Percentiles rank a stretch among this genome's conserved stretches.
These are phyloP conservation scores for Mythimna albipuncta DNA, from an alignment of 2,888 invertebrate genomes.

Conservation along the genomic window DNA sequence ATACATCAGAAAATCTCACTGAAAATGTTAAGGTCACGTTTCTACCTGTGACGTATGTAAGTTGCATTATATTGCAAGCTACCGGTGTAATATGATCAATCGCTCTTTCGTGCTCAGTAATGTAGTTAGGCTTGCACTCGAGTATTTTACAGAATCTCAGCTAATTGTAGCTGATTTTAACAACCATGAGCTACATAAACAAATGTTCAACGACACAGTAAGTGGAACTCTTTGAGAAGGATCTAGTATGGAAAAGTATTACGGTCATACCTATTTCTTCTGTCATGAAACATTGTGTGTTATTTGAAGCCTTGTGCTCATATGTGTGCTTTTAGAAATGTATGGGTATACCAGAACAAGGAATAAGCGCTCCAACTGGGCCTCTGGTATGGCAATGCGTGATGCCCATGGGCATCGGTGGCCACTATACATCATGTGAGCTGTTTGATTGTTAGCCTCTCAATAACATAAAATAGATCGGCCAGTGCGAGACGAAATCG, in stretches of 20 bases:
- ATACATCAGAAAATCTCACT: background rate
- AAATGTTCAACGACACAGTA: background rate
- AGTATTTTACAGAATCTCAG: background rate
- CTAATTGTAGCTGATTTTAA: background rate
- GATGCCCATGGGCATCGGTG: too few relatives aligned
- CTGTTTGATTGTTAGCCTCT: background rate
- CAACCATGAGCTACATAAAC: background rate
- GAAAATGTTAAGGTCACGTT: slow-evolving; percentile 2
- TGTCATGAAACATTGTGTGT: background rate
- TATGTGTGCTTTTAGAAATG: too few relatives aligned
- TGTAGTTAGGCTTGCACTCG: too few relatives aligned
- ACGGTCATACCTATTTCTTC: background rate
- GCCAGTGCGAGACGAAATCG: background rate
- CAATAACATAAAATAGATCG: slow-evolving; percentile 1
- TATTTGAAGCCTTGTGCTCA: too few relatives aligned
- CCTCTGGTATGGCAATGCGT: background rate
- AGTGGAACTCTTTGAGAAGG: background rate
- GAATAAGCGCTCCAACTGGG: background rate
- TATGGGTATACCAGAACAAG: background rate
- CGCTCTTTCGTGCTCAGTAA: background rate
- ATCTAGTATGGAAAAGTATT: background rate
- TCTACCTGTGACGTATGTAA: background rate
- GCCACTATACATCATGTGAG: background rate
- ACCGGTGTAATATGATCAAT: background rate
- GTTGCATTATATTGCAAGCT: background rate